phyloP scores from a whole-genome alignment of 1,140 invertebrate species.

The Wiebesia pumilae region DNA sequence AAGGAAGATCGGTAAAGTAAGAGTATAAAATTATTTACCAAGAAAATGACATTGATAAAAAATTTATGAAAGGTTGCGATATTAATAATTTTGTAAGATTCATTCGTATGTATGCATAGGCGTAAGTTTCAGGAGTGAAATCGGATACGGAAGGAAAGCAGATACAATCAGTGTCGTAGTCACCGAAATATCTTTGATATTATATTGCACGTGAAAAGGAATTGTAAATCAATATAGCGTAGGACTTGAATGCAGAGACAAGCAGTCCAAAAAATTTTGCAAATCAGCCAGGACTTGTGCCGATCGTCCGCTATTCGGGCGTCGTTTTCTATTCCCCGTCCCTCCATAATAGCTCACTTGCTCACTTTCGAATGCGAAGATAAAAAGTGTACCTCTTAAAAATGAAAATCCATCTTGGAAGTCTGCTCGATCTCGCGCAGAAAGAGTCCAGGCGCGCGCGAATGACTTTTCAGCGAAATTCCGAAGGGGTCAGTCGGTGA shows the following conservation, averaged over 20 bases:
- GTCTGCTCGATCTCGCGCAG: neutral
- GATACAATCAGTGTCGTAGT: too few species aligned
- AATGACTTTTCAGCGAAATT: slow-evolving; percentile 63
- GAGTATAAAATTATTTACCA: too few species aligned
- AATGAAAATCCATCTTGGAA: neutral
- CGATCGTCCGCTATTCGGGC: neutral
- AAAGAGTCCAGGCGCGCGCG: neutral
- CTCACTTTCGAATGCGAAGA: neutral
- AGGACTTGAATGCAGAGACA: neutral
- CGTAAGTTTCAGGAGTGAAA: too few species aligned
- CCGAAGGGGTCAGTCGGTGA: slow-evolving; percentile 61
- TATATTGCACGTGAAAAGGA: too few species aligned
- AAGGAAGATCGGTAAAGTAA: too few species aligned
- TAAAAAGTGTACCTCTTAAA: neutral
- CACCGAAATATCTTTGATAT: too few species aligned
- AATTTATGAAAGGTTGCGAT: too few species aligned
- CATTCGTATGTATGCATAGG: too few species aligned
- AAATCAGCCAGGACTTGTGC: neutral
- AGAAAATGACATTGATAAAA: too few species aligned
- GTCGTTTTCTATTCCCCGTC: neutral
- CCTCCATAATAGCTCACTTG: neutral
- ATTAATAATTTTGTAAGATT: too few species aligned
- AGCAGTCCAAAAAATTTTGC: neutral
- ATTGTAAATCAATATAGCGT: too few species aligned
- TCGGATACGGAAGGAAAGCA: too few species aligned